Evolutionary conservation across 2,888 invertebrate species (phyloP), one percentile per base, ranked within the genome.

Genomic region (Poecilobothrus nobilitatus): DNA sequence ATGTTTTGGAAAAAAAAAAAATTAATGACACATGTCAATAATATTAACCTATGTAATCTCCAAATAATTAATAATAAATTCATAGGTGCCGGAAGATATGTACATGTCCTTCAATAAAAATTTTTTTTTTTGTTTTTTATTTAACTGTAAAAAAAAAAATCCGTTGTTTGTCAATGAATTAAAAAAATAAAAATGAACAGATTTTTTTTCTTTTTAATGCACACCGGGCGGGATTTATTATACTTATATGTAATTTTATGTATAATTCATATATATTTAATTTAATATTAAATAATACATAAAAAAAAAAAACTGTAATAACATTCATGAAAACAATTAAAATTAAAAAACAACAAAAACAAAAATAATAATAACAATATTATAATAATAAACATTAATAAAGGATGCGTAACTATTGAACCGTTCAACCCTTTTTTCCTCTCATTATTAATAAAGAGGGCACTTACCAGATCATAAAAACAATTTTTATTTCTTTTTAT

Each of bases 191-290:
- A 53, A 53, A 53, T 53, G 2, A 41, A 41, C 41, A 41, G 15
- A 41, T 15, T 41, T 41, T 6, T 41, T 41, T 41, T n/a, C n/a
- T 44, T 53, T 53, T 53, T 18, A 53, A 18, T 53, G 53, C 53
- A 53, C 53, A 53, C 53, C 53, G 53, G 53, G 53, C 53, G 53
- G 53, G 53, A 53, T 53, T 53, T 53, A 53, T 53, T 53, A 53
- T 2, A 53, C 3, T 15, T 37, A 37, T 8, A n/a, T 37, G 2
- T n/a, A 53, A 53, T 12, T 18, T 15, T 53, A 53, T 53, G 6
- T 53, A 18, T 53, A 53, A 53, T 18, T 53, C 15, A 6, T 53
- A 18, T 53, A 53, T 18, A 18, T 10, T 37, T 10, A 37, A 37
- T 37, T 37, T 37, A 12, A 37, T 37, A 37, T 37, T 37, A 12